These are phyloP conservation scores for Leiothrix lutea DNA, from an alignment of 2,113 vertebrate genomes.

Conservation along the genomic window DNA sequence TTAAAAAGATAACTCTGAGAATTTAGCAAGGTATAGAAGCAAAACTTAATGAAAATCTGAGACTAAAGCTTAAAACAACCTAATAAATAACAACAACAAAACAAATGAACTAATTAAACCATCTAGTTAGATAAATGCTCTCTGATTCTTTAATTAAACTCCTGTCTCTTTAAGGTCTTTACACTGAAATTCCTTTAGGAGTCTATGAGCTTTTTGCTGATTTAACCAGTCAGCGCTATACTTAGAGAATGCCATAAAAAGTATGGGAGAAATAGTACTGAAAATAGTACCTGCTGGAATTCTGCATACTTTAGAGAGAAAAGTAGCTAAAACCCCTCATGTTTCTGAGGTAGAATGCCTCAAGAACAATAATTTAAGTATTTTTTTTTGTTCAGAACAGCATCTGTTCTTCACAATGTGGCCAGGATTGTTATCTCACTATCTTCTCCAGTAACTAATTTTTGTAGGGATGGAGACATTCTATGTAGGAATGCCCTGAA, in stretches of 20 bases:
- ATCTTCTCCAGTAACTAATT: background rate
- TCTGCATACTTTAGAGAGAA: background rate
- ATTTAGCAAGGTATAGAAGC: background rate
- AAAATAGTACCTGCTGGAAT: background rate
- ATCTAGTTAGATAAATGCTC: background rate
- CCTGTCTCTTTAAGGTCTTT: background rate
- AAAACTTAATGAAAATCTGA: background rate
- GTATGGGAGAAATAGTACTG: background rate
- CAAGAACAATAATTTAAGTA: background rate
- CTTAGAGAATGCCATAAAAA: background rate
- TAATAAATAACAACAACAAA: background rate
- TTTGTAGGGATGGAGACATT: background rate
- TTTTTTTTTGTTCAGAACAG: background rate
- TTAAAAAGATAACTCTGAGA: background rate
- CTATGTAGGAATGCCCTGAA: background rate
- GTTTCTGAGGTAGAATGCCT: background rate
- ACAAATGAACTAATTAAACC: background rate
- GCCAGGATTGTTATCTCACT: background rate
- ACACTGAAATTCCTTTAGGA: background rate
- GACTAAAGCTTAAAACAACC: background rate
- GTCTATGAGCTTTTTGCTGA: background rate
- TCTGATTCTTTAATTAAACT: background rate
- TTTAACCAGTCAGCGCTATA: background rate
- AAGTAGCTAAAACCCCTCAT: background rate
- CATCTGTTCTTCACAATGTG: fast-evolving